These are phyloP conservation scores for Drosophila pallidifrons DNA, from an alignment of 1,140 invertebrate species.

Conservation along the genomic window DNA sequence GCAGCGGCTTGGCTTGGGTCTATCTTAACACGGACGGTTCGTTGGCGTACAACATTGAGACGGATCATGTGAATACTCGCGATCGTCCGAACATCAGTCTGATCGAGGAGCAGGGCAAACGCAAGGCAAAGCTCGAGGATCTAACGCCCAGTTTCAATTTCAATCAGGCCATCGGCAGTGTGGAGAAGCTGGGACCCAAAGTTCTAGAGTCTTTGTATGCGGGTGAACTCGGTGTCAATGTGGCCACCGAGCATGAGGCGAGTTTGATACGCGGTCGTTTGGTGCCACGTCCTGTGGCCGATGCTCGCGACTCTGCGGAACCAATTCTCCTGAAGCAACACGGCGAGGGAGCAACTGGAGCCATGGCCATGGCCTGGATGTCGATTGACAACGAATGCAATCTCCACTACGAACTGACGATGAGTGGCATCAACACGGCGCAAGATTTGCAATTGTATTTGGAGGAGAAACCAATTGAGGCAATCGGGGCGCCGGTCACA, in stretches of 20 bases:
- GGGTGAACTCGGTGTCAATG: constrained; percentile 91
- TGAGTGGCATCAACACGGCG: constrained; percentile 76
- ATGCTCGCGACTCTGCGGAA: constrained; percentile 89
- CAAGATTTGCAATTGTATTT: constrained; percentile 87
- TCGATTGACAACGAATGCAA: constrained; percentile 92
- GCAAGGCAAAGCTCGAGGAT: constrained; percentile 89
- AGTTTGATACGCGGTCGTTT: constrained; percentile 88
- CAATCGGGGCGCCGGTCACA: constrained; percentile 88
- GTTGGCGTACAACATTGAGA: constrained; percentile 89
- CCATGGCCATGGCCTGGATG: constrained; percentile 92
- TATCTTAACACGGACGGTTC: constrained; percentile 91
- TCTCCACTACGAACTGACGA: constrained; percentile 92
- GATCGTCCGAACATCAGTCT: constrained; percentile 89
- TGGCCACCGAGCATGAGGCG: constrained; percentile 87
- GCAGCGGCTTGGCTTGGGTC: constrained; percentile 91
- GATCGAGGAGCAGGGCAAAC: constrained; percentile 89
- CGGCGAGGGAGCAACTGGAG: constrained; percentile 81
- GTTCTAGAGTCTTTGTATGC: constrained; percentile 92
- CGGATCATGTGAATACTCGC: constrained; percentile 86
- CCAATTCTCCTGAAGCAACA: constrained; percentile 89
- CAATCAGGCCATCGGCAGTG: constrained; percentile 89
- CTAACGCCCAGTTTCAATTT: constrained; percentile 87
- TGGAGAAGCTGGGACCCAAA: constrained; percentile 88
- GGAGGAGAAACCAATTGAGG: constrained; percentile 88
- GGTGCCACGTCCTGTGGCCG: constrained; percentile 89